These are phyloP conservation scores for Andrena hattorfiana DNA, from an alignment of 2,888 invertebrate species.

Conservation along the genomic window DNA sequence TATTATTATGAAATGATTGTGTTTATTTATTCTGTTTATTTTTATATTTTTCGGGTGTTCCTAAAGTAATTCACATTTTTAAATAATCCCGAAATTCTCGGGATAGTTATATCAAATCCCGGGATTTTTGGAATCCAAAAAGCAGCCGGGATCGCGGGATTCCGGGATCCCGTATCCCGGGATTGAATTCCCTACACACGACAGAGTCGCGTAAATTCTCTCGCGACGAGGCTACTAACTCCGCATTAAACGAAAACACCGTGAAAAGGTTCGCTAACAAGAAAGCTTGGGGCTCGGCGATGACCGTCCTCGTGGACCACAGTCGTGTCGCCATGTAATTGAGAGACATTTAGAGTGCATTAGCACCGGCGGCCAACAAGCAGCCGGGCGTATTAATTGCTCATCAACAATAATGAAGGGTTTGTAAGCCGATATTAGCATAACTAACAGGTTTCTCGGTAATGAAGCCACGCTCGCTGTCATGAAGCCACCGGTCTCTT, in stretches of 20 bases:
- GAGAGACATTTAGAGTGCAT: constrained; percentile 81
- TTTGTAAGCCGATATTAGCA: constrained; percentile 84
- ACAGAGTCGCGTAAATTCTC: constrained; percentile 15
- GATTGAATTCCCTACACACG: no score
- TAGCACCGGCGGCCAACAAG: constrained; percentile 74
- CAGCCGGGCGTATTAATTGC: constrained; percentile 83
- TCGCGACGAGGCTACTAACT: constrained; percentile 45
- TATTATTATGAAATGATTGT: no score
- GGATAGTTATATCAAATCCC: no score
- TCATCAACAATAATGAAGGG: constrained; percentile 84
- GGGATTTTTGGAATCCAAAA: no score
- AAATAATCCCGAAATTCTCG: no score
- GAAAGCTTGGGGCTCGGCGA: constrained; percentile 43
- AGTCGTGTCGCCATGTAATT: constrained; percentile 80
- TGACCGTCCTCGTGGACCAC: constrained; percentile 56
- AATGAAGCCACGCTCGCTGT: constrained; percentile 79
- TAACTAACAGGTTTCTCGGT: constrained; percentile 83
- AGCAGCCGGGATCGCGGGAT: no score
- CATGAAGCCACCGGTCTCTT: constrained; percentile 65
- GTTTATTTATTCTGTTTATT: no score
- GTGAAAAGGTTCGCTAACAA: constrained; percentile 18
- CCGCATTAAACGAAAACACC: constrained; percentile 35
- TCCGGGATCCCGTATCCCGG: no score
- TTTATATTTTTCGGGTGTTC: no score
- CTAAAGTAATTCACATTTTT: no score